A percentile compares a stretch with the other conserved stretches of the same genome.
These are phyloP conservation scores for Periphyllus acericola DNA, from an alignment of 2,888 invertebrate genomes.

Conservation along the genomic window DNA sequence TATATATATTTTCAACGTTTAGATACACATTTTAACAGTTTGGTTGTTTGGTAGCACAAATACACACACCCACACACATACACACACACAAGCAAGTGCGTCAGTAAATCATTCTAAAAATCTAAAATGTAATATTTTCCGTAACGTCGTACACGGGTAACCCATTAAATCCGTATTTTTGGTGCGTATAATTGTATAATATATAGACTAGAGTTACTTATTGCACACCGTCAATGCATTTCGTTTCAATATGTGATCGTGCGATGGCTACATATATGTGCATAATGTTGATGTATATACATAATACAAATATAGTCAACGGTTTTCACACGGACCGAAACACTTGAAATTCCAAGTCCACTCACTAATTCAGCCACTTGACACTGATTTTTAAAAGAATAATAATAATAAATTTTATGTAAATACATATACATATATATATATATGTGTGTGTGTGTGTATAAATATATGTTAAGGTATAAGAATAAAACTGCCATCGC, in stretches of 20 bases:
- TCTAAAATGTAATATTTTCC: background rate
- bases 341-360: slow-evolving; percentile 39
- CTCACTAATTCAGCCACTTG: slow-evolving; percentile 46
- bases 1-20: no score
- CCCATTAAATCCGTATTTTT: background rate
- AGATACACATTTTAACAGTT: background rate
- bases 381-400: slow-evolving; percentile 35
- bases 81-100: background rate
- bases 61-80: background rate
- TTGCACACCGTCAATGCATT: background rate
- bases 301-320: slow-evolving; percentile 16
- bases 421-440: background rate
- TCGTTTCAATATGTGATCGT: background rate
- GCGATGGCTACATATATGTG: background rate
- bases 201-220: background rate
- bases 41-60: slow-evolving; percentile 1
- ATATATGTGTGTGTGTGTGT: no score
- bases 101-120: background rate
- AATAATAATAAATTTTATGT: slow-evolving; percentile 11
- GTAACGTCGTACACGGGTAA: background rate
- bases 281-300: background rate
- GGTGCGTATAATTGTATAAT: background rate
- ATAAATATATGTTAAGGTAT: background rate
- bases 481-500: background rate
- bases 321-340: slow-evolving; percentile 49